phyloP scores from a whole-genome alignment of 2,888 invertebrate genomes.

The Sinotaia quadrata region DNA sequence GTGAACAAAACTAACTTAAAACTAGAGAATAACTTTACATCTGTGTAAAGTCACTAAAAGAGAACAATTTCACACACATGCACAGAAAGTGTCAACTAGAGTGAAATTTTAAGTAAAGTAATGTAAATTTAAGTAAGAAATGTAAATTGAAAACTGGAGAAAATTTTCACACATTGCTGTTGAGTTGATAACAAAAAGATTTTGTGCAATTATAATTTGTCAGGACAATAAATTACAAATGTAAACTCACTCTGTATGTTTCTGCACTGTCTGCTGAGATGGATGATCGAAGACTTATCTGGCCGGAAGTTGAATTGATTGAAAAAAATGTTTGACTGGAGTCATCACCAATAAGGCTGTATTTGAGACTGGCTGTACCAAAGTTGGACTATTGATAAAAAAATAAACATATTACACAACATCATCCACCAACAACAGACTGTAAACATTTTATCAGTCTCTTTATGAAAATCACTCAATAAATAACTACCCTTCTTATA shows the following conservation, averaged over 20 bases:
- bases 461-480: too few relatives aligned
- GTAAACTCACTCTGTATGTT: conserved; percentile 29
- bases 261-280: conserved; percentile 24
- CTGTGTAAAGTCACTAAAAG: too few relatives aligned
- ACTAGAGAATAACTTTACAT: too few relatives aligned
- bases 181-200: background rate
- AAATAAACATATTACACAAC: too few relatives aligned
- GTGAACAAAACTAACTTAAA: too few relatives aligned
- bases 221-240: background rate
- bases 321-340: conserved; percentile 28
- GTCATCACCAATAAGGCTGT: conserved; percentile 40
- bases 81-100: too few relatives aligned
- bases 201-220: too few relatives aligned
- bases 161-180: background rate
- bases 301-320: conserved; percentile 18
- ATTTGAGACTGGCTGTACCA: conserved; percentile 25
- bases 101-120: too few relatives aligned
- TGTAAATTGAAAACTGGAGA: background rate
- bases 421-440: too few relatives aligned
- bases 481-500: too few relatives aligned
- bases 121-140: background rate
- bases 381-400: conserved; percentile 26
- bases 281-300: conserved; percentile 1
- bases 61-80: too few relatives aligned
- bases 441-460: too few relatives aligned